These are phyloP conservation scores for Antennarius striatus DNA, from an alignment of 2,113 vertebrate genomes.

Conservation along the genomic window DNA sequence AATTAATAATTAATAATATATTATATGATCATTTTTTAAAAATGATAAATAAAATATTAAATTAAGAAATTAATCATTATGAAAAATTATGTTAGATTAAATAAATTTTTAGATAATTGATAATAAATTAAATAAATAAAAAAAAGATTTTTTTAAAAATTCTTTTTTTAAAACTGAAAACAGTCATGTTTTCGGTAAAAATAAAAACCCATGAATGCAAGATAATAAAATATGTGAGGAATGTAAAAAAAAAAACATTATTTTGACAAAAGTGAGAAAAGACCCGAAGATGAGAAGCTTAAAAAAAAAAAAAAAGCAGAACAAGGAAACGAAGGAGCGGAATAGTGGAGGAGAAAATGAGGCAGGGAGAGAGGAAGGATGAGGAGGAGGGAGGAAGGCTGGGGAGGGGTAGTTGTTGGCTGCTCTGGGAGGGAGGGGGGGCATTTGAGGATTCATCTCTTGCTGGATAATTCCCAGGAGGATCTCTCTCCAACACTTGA, in stretches of 20 bases:
- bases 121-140: no score
- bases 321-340: slow-evolving; percentile 38
- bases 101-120: no score
- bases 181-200: not conserved
- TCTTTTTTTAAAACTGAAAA: no score
- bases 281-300: not conserved
- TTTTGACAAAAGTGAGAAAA: slow-evolving; percentile 16
- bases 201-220: not conserved
- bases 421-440: slow-evolving; percentile 10
- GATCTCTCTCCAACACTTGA: slow-evolving; percentile 79
- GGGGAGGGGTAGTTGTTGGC: slow-evolving; percentile 40
- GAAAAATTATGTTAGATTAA: no score
- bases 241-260: not conserved
- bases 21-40: no score
- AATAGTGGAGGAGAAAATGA: slow-evolving; percentile 50
- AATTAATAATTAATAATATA: no score
- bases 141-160: no score
- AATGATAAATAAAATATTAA: no score
- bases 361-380: slow-evolving; percentile 31
- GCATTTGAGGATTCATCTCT: slow-evolving; percentile 78
- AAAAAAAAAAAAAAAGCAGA: slow-evolving; percentile 24
- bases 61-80: no score
- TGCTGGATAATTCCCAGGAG: slow-evolving; percentile 81
- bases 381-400: slow-evolving; percentile 41
- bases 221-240: slow-evolving; percentile 1